Base-by-base conservation (phyloP, 2,888 invertebrate species). In the Sarcophaga carnaria region DNA sequence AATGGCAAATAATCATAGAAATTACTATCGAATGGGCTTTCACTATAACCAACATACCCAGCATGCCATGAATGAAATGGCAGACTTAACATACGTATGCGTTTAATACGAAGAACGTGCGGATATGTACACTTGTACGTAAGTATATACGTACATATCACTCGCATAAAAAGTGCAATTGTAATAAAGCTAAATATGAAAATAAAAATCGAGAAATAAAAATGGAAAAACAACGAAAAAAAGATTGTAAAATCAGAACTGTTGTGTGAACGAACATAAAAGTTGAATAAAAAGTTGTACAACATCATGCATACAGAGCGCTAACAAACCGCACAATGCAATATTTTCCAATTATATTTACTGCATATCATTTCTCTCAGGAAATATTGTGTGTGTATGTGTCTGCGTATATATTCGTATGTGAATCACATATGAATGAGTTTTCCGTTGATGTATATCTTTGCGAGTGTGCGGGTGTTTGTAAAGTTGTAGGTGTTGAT, bases 331-430 rank as follows among this genome's bases (percentile, higher is more conserved):
- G 60, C 87, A 87, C 83, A 77, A 86, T 87, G 89, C 88, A 88
- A 89, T 89, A 89, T 89, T 88, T 89, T 89, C 89, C 89, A 89
- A 89, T 89, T 89, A 89, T 86, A 86, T 88, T 89, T 88, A 88
- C 89, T 89, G 89, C 86, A 88, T 86, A 88, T 88, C 88, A 88
- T 89, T 89, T 88, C 88, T 84, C 83, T 78, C 80, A 81, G 88
- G 75, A 88, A 86, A 79, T 69, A 76, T 71, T 27, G 45, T 22
- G n/a, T n/a, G 11, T 11, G 10, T n/a, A 1, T 22, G 11, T 22
- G 3, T n/a, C 3, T n/a, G 6, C 8, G 3, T n/a, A 6, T 11
- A 20, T 10, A 78, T 62, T 78, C 76, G 49, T 63, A 86, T 74
- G 69, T 77, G 79, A 77, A 76, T 88, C 87, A 83, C 80, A 86